Percentiles rank a stretch among this genome's conserved stretches.
phyloP scores from a whole-genome alignment of 1,140 invertebrate species.

The Copidosoma floridanum region DNA sequence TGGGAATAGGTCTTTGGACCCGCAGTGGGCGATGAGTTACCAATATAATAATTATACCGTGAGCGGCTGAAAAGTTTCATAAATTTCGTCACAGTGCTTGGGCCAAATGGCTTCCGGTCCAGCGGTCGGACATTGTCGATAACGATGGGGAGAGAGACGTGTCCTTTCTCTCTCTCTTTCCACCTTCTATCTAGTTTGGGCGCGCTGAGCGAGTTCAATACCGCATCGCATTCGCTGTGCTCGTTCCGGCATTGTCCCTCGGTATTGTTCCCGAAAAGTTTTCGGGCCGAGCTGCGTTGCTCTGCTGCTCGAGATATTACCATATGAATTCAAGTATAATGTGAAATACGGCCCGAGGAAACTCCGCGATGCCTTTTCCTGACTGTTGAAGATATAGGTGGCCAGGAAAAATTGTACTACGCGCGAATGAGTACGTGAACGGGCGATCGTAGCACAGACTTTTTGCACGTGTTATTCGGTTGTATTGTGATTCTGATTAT shows the following conservation, averaged over 20 bases:
- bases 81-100: conserved; percentile 46
- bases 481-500: too few relatives aligned
- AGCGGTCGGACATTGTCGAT: conserved; percentile 55
- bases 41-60: conserved; percentile 19
- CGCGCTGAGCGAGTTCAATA: conserved; percentile 47
- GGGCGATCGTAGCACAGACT: too few relatives aligned
- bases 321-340: conserved; percentile 58
- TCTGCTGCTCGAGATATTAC: conserved; percentile 48
- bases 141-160: too few relatives aligned
- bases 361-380: conserved; percentile 23
- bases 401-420: too few relatives aligned
- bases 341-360: conserved; percentile 47
- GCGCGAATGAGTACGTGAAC: too few relatives aligned
- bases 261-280: conserved; percentile 54
- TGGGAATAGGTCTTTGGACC: conserved; percentile 13
- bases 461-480: too few relatives aligned
- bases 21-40: conserved; percentile 7
- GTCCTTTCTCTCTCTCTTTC: conserved; percentile 29
- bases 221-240: conserved; percentile 37
- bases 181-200: background rate
- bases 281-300: conserved; percentile 40
- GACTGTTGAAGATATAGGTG: too few relatives aligned
- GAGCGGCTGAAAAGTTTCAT: conserved; percentile 43
- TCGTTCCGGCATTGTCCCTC: conserved; percentile 42
- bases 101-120: conserved; percentile 52